Percentiles rank a stretch among this genome's conserved stretches.
Conservation (phyloP, 1,140 invertebrate genomes). For the Scaptomyza hsui region DNA sequence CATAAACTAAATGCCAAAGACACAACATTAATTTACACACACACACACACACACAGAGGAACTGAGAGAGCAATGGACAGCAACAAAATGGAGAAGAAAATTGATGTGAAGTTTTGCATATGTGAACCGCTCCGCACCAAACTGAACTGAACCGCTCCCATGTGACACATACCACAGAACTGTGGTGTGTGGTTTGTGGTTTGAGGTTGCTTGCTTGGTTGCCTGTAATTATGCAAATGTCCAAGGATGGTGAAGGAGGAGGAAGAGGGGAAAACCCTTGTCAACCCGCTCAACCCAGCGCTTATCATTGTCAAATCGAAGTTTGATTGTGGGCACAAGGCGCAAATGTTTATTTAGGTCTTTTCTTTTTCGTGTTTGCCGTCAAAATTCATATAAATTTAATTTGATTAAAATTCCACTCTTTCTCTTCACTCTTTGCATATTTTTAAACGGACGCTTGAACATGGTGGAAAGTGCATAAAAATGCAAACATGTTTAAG, state of each 20-base stretch:
- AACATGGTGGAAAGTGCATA: constrained; percentile 34
- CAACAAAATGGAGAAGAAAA: constrained; percentile 4
- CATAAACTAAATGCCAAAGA: constrained; percentile 49
- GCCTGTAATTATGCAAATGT: constrained; percentile 73
- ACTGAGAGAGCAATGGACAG: too few species aligned
- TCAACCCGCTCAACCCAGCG: constrained; percentile 17
- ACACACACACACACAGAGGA: too few species aligned
- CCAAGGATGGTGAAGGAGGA: constrained; percentile 25
- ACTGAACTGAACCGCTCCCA: not conserved
- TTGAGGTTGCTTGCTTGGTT: not conserved
- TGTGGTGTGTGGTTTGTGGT: not conserved
- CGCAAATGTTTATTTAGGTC: constrained; percentile 53
- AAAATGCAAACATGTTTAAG: constrained; percentile 7
- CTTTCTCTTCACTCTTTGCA: not conserved
- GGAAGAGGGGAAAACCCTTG: constrained; percentile 35
- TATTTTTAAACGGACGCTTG: constrained; percentile 6
- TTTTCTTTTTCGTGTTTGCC: constrained; percentile 53
- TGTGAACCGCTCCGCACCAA: constrained; percentile 10
- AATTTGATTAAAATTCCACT: constrained; percentile 53
- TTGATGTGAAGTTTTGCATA: constrained; percentile 59
- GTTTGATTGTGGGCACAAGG: constrained; percentile 33
- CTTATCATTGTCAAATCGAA: constrained; percentile 70
- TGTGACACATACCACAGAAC: constrained; percentile 4
- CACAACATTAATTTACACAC: constrained; percentile 51
- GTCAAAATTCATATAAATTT: constrained; percentile 51